Base-by-base conservation (phyloP, 2,797 vertebrate genomes). In the Arvicola amphibius region DNA sequence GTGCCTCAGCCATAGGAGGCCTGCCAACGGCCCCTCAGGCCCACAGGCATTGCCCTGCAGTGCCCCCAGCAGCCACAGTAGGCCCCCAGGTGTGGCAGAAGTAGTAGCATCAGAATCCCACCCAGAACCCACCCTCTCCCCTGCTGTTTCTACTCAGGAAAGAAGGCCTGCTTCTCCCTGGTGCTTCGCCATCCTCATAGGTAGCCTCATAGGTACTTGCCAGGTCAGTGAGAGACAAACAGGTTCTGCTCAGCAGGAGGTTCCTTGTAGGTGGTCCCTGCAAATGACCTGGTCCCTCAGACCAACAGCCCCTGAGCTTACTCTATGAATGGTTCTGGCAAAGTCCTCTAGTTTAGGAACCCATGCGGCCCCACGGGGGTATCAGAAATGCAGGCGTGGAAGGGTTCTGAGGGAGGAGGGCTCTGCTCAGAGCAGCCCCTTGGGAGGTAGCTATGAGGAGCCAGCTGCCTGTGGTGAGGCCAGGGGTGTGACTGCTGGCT, bases 201-300 rank as follows among this genome's bases (percentile, higher is more conserved):
- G 16, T 12, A 43, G 51, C 59, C 65, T 61, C 53, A 76, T 17
- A 51, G 17, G 17, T 12, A 32, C 40, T 32, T 40, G 29, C 12
- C 21, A 2, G 11, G 29, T 29, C 87, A 46, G 21, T 14, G 37
- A 74, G 69, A 16, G 29, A 5, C 19, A 6, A 46, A 37, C 32
- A 0, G 13, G 37, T 43, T 5, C n/a, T 29, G 56, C 25, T 73
- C 29, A 6, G 14, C 0, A 5, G 78, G 78, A 14, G 0, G 0
- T 13, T 2, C 79, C n/a, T 6, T 40, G 13, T 16, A 7, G 6
- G 51, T 29, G 67, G 51, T 51, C 8, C 37, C 65, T 23, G n/a
- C 3, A 12, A 51, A 74, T 12, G 4, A 25, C 53, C 2, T 6
- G 11, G 19, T 59, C 4, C 65, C 12, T n/a, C 51, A 10, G 80